phyloP scores from a whole-genome alignment of 2,113 vertebrate species.

The Lutjanus erythropterus region DNA sequence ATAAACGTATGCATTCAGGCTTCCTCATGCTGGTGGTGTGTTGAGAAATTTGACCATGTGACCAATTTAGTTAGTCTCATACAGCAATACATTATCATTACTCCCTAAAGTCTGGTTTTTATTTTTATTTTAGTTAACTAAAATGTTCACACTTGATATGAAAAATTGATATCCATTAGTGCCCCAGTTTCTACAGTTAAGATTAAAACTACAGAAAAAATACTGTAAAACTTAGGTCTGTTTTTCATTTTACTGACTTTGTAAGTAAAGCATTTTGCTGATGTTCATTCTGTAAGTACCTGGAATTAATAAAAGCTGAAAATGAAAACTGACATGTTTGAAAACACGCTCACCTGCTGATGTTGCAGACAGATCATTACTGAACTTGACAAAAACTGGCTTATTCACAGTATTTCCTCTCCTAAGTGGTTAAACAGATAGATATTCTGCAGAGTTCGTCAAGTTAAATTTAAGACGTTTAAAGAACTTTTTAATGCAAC shows the following conservation, averaged over 20 bases:
- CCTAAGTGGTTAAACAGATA: background rate
- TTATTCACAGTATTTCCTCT: background rate
- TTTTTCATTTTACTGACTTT: background rate
- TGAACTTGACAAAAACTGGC: background rate
- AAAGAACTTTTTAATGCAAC: too few species aligned
- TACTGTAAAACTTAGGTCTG: too few species aligned
- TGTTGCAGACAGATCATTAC: background rate
- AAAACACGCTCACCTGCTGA: background rate
- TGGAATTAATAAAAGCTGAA: background rate
- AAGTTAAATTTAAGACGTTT: background rate
- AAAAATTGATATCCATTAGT: too few species aligned
- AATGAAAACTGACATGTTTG: background rate
- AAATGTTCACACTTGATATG: too few species aligned
- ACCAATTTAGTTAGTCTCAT: too few species aligned
- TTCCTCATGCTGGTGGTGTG: too few species aligned
- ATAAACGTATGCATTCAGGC: too few species aligned
- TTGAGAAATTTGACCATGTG: too few species aligned
- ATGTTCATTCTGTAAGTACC: background rate
- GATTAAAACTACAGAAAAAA: background rate
- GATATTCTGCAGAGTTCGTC: background rate
- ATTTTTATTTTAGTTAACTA: too few species aligned
- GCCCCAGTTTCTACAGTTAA: background rate
- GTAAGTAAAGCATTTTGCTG: background rate
- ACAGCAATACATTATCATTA: too few species aligned
- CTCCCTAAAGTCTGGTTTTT: too few species aligned